Base-by-base conservation (phyloP, 2,113 vertebrate species). In the Anarrhichthys ocellatus region DNA sequence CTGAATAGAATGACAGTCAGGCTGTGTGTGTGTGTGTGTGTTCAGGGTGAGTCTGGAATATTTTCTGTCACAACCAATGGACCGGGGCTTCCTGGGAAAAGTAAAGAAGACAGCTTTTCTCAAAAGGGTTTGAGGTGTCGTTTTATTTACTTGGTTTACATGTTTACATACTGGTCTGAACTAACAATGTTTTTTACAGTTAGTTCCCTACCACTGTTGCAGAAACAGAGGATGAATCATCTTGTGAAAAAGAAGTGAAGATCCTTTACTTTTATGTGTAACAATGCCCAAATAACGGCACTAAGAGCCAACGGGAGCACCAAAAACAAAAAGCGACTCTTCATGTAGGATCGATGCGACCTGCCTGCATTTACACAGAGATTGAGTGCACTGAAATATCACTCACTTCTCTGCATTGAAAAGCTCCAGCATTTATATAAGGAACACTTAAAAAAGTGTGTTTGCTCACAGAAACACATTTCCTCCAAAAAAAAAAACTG, bases 21-120 rank as follows among this genome's bases (percentile, higher is more conserved):
- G 18, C 4, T 38, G 79, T 62, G 18, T 13, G 14, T 48, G 79
- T 62, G 18, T 20, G 20, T 48, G 71, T 54, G 64, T 56, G 29
- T 73, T 84, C 13, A 84, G 81, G 81, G 84, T 71, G 83, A 71
- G 84, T 75, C 76, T 61, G 67, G 59, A 84, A 86, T 72, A 59
- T 27, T 73, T 58, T 20, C 6, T 11, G 18, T 52, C 65, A 38
- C 38, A 78, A 68, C 15, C 77, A 24, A 58, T 20, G 17, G 13
- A 36, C 27, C 13, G 14, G 40, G 9, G 61, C 36, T 73, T 80
- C 29, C 22, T 58, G n/a, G 38, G 74, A 90, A 89, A 27, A 48
- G 84, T 59, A 81, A 91, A 91, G 72, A 82, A 52, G 42, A 66
- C 14, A 68, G 72, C 81, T 76, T 59, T 76, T 40, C 48, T 34